Conservation (phyloP, 2,888 invertebrate species). For the Agonopterix alstromeriana region DNA sequence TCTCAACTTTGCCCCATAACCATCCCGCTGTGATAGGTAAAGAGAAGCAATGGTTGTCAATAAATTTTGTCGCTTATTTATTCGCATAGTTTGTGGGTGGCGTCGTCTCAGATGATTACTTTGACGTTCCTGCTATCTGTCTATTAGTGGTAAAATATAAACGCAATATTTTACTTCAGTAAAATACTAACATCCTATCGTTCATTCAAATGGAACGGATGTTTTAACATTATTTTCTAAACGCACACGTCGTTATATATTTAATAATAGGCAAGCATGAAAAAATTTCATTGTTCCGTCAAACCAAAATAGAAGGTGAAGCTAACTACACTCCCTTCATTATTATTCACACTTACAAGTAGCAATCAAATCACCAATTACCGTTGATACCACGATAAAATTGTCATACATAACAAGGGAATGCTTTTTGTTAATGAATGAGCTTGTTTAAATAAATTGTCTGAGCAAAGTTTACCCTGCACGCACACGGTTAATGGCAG, state of each 20-base stretch:
- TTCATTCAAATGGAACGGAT: too few species aligned
- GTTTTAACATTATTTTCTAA: too few species aligned
- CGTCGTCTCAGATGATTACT: slow-evolving; percentile 26
- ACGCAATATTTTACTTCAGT: slow-evolving; percentile 7
- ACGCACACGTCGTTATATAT: too few species aligned
- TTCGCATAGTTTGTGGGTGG: slow-evolving; percentile 29
- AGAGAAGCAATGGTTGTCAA: slow-evolving; percentile 47
- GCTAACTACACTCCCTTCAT: not conserved
- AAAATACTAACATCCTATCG: not conserved
- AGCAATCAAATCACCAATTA: slow-evolving; percentile 36
- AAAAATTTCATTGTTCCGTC: too few species aligned
- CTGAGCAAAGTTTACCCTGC: slow-evolving; percentile 19
- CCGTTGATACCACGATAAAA: slow-evolving; percentile 12
- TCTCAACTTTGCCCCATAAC: slow-evolving; percentile 53
- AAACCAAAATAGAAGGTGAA: too few species aligned
- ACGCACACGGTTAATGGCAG: slow-evolving; percentile 25
- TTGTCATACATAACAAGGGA: slow-evolving; percentile 32
- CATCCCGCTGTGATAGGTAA: slow-evolving; percentile 57
- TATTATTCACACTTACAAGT: slow-evolving; percentile 10
- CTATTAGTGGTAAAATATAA: slow-evolving; percentile 4
- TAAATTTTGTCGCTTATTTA: slow-evolving; percentile 44
- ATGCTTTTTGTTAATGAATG: slow-evolving; percentile 47
- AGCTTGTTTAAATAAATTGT: slow-evolving; percentile 35
- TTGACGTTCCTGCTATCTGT: slow-evolving; percentile 12
- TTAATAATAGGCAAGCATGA: too few species aligned